These are phyloP conservation scores for Pseudococcus jackbeardsleyi DNA, from an alignment of 2,888 invertebrate species.

Conservation along the genomic window DNA sequence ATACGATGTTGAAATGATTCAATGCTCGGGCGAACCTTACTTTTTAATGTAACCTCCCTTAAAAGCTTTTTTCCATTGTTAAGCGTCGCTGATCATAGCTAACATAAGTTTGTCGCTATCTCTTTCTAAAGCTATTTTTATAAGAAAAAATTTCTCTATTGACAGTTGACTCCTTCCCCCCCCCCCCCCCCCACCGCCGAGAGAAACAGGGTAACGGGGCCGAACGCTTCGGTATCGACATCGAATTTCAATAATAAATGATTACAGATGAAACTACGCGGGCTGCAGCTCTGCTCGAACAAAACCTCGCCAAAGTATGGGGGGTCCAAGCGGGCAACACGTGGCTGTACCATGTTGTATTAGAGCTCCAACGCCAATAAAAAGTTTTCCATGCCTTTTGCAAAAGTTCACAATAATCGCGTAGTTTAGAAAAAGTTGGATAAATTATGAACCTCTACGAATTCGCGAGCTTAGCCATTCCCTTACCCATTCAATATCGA, in stretches of 20 bases:
- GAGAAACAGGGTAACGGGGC: neutral
- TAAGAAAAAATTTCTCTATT: constrained; percentile 9
- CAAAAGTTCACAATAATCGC: constrained; percentile 50
- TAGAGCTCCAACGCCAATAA: constrained; percentile 35
- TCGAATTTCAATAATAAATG: constrained; percentile 43
- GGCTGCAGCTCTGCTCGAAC: neutral
- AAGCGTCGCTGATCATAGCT: constrained; percentile 26
- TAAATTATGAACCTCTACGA: constrained; percentile 17
- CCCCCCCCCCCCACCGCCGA: no score
- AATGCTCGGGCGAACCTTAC: neutral
- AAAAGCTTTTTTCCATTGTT: constrained; percentile 44
- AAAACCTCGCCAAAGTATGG: neutral
- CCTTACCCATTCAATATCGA: neutral
- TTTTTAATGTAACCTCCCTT: constrained; percentile 18
- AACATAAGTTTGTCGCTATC: constrained; percentile 36
- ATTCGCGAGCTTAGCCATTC: neutral
- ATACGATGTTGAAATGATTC: constrained; percentile 26
- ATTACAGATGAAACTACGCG: neutral
- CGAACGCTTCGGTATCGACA: neutral
- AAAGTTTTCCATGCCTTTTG: constrained; percentile 36
- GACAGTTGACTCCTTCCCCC: neutral
- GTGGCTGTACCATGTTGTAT: constrained; percentile 41
- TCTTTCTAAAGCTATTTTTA: constrained; percentile 14
- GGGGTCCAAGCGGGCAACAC: constrained; percentile 41
- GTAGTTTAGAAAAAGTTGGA: constrained; percentile 39